Evolutionary conservation across 2,888 invertebrate species (phyloP).

Genomic region (Pasiphila rectangulata): DNA sequence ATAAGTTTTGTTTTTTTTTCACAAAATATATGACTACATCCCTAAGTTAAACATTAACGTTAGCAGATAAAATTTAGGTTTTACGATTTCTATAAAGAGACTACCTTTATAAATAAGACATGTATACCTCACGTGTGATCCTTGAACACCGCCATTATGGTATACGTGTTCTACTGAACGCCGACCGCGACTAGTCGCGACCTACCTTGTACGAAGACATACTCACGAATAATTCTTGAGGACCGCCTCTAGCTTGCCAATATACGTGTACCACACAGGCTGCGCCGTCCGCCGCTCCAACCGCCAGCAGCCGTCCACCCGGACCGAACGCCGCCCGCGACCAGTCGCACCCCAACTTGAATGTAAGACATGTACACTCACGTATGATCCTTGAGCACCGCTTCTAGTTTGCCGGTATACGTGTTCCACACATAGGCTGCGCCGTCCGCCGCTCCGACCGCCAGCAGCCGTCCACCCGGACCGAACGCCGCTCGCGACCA

Average conservation of each 20-base stretch:
- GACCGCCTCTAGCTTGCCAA: slow-evolving; percentile 87
- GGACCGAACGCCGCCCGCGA: slow-evolving; percentile 69
- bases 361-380: too few species aligned
- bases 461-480: slow-evolving; percentile 92
- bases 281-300: slow-evolving; percentile 95
- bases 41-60: too few species aligned
- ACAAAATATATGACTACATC: too few species aligned
- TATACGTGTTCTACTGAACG: too few species aligned
- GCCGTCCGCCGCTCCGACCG: slow-evolving; percentile 96
- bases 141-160: too few species aligned
- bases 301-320: slow-evolving; percentile 92
- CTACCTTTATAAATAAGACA: too few species aligned
- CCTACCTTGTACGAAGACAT: slow-evolving; percentile 6
- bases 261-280: slow-evolving; percentile 95
- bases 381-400: slow-evolving; percentile 90
- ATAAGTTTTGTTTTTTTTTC: too few species aligned
- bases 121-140: too few species aligned
- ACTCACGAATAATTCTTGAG: slow-evolving; percentile 91
- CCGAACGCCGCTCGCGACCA: slow-evolving; percentile 96
- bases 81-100: too few species aligned
- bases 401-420: slow-evolving; percentile 86
- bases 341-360: slow-evolving; percentile 8
- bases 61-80: too few species aligned
- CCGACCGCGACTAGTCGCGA: neutral
- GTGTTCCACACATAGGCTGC: slow-evolving; percentile 95